These are phyloP conservation scores for Scarus forsteni DNA, from an alignment of 2,797 vertebrate species.

Conservation along the genomic window DNA sequence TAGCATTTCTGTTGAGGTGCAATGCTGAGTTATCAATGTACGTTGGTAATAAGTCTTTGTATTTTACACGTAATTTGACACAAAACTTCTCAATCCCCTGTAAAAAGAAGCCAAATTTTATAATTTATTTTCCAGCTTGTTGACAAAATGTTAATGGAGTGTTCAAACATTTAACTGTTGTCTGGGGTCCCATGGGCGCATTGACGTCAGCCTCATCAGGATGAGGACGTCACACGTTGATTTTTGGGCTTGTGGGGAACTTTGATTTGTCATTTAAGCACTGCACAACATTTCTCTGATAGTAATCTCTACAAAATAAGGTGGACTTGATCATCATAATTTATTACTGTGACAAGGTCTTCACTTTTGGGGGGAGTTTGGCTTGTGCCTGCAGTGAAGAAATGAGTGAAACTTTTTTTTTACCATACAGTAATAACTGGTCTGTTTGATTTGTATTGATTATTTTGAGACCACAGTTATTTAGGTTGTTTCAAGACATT, in stretches of 20 bases:
- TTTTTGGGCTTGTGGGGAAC: slow-evolving; percentile 2
- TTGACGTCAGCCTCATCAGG: slow-evolving; percentile 33
- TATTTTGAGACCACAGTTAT: too few relatives aligned
- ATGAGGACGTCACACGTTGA: slow-evolving; percentile 22
- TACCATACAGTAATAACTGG: too few relatives aligned
- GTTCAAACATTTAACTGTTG: neutral
- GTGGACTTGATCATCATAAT: neutral
- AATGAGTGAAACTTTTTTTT: neutral
- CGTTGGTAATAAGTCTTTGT: too few relatives aligned
- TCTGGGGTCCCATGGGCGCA: slow-evolving; percentile 7
- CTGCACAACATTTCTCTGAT: neutral
- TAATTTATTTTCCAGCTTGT: too few relatives aligned
- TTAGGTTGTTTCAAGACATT: too few relatives aligned
- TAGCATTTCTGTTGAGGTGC: neutral
- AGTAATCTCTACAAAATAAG: neutral
- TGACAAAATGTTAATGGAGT: neutral
- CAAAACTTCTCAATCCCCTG: neutral
- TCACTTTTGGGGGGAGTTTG: neutral
- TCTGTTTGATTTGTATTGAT: too few relatives aligned
- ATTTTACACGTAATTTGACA: too few relatives aligned
- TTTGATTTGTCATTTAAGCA: slow-evolving; percentile 5
- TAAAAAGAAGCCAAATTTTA: neutral
- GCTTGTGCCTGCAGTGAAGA: neutral
- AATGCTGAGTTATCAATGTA: neutral
- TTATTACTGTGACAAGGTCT: neutral